Evolutionary conservation across 2,113 vertebrate genomes (phyloP), one percentile per base, ranked within the genome.

Genomic region (Stigmatopora nigra): DNA sequence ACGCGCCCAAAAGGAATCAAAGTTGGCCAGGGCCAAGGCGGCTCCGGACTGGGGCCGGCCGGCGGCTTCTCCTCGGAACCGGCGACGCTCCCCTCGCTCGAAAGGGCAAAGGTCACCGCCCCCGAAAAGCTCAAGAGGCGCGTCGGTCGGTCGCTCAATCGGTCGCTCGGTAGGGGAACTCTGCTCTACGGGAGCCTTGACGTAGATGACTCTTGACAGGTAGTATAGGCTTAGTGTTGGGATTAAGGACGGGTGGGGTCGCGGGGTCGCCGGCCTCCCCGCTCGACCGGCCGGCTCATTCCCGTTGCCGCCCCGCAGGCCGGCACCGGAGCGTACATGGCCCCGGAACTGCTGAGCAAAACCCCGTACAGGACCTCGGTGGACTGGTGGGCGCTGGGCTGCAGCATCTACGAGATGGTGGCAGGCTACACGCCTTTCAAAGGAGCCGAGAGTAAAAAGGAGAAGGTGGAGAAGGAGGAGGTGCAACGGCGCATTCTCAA

Each of bases 311-410:
- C 53, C 15, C 44, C 68, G 6, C 71, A 97, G 96, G 96, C 96
- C 78, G 96, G 95, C 51, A 97, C 95, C 1, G 93, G 92, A 65
- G 92, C 92, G 1, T 98, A 98, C 74, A 97, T 99, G 96, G 95
- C 95, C 68, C 96, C 96, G 0, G 96, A 97, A 84, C 83, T 99
- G 76, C 85, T 98, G 55, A 92, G 68, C 44, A 94, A 95, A 13
- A 92, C 87, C 5, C 89, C 86, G 1, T 99, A 98, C 84, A 86
- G 89, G 83, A 93, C 92, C n/a, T 91, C 94, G 0, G 95, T 94
- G 85, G 95, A 97, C 88, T 99, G 96, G 96, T 97, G 97, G 91
- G 92, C 95, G 14, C 87, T 97, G 87, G 96, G 96, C 13, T 94
- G 93, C 82, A 94, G 92, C 75, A 94, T 98, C 80, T 97, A 95